A percentile compares a stretch with the other conserved stretches of the same genome.
phyloP scores from a whole-genome alignment of 2,888 invertebrate species.

The Nudaria mundana region DNA sequence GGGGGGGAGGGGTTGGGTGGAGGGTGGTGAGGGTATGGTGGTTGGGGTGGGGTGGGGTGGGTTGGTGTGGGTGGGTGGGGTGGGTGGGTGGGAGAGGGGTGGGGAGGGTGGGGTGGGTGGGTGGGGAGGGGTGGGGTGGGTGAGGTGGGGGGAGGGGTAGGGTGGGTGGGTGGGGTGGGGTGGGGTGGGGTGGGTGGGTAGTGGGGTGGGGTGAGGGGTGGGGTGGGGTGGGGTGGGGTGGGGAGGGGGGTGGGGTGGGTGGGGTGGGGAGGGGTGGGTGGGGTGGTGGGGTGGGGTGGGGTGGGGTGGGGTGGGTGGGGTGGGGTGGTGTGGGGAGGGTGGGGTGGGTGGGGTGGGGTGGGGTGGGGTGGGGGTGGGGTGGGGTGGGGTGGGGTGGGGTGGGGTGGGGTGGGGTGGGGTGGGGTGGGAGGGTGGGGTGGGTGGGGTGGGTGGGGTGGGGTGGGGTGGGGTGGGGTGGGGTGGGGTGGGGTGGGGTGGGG shows the following conservation, averaged over 20 bases:
- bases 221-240: too few species aligned
- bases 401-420: slow-evolving; percentile 31
- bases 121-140: slow-evolving; percentile 15
- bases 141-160: slow-evolving; percentile 21
- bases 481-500: slow-evolving; percentile 26
- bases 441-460: slow-evolving; percentile 27
- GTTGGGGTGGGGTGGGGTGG: too few species aligned
- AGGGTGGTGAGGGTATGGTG: too few species aligned
- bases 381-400: slow-evolving; percentile 32
- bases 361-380: slow-evolving; percentile 29
- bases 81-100: slow-evolving; percentile 4
- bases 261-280: too few species aligned
- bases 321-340: slow-evolving; percentile 21
- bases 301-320: too few species aligned
- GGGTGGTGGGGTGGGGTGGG: too few species aligned
- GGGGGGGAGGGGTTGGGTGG: too few species aligned
- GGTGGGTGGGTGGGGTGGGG: slow-evolving; percentile 15
- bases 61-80: too few species aligned
- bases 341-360: slow-evolving; percentile 14
- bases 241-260: too few species aligned
- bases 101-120: neutral
- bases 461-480: slow-evolving; percentile 36
- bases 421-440: slow-evolving; percentile 17
- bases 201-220: too few species aligned
- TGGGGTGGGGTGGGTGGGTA: too few species aligned